Evolutionary conservation across 2,888 invertebrate genomes (phyloP), one percentile per base, ranked within the genome.

Genomic region (Cosmia pyralina): DNA sequence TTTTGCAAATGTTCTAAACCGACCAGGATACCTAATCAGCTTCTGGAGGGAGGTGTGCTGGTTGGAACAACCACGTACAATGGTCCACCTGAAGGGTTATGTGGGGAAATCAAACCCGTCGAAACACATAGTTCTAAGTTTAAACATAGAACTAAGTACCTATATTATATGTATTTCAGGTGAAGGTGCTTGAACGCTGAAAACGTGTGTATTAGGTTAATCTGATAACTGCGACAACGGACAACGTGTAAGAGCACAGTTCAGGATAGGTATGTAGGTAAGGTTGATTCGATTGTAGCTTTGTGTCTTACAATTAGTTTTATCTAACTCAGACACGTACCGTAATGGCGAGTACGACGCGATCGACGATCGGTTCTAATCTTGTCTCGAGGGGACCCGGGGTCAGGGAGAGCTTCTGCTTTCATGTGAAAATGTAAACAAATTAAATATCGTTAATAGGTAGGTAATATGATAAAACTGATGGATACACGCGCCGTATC

Each of bases 391-490:
- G 67, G 64, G 65, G 73, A 72, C 75, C 70, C 58, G 60, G 59
- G 83, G 85, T 85, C 87, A 86, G 72, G 79, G 70, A 78, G 75
- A 82, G 78, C 71, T 81, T 68, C 75, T 57, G 76, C 75, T 84
- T 87, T 84, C 77, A 79, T 77, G 66, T 81, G 73, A 84, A 83
- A 88, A 84, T 84, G 80, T 87, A 87, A 87, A 87, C 84, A 83
- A 82, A 85, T 85, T 70, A 83, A 77, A 76, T 81, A 72, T 44
- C 52, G 38, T 75, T 76, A 72, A 76, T 81, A 85, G 82, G 87
- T 88, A 85, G 82, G 87, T 88, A 85, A 80, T 85, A 72, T 79
- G 89, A 91, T 91, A 89, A 89, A 88, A 85, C 70, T 90, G 89
- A 91, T 91, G 85, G 85, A 65, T 88, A 82, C 88, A 90, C 87